Base-by-base conservation (phyloP, 2,113 vertebrate species). In the Indicator maculatus region DNA sequence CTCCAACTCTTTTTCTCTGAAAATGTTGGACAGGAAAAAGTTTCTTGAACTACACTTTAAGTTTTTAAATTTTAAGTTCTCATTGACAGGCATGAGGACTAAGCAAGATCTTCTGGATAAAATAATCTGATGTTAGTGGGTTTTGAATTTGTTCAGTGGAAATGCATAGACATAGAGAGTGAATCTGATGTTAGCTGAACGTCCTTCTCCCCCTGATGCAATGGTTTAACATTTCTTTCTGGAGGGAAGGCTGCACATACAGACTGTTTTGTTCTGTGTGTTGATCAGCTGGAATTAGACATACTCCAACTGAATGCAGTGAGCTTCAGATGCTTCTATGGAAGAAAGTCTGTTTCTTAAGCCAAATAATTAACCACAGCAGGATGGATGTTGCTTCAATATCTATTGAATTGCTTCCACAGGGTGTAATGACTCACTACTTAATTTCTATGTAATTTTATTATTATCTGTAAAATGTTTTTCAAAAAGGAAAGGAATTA, bases 401-500 rank as follows among this genome's bases (percentile, higher is more conserved):
- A 67, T 71, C 60, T 93, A 58, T 44, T 80, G 65, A 95, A 95
- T 90, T 95, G 65, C 76, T 92, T 89, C 53, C 83, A 91, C 58
- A 19, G 79, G 17, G 64, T 83, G 33, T 72, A 91, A 93, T 95
- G 75, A 81, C 65, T 95, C 87, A 83, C 47, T 90, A 6, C 21
- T 84, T 94, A 94, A 91, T 93, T 83, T 63, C 69, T 86, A 52
- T 77, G 41, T 76, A 83, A 95, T 95, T 89, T 89, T 88, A 93
- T 93, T 94, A 92, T 94, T 83, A 83, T 85, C 82, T 76, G 30
- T 74, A 89, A 93, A 89, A 86, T 69, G 18, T 60, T 91, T 93
- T 95, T 95, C 79, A 81, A 69, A 91, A 95, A 88, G 72, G 73
- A 88, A 95, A 96, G 74, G 75, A 88, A 83, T 69, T 83, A 77